Evolutionary conservation across 2,113 vertebrate species (phyloP), one percentile per base, ranked within the genome.

Genomic region (Stomatorhinus ivindoensis): DNA sequence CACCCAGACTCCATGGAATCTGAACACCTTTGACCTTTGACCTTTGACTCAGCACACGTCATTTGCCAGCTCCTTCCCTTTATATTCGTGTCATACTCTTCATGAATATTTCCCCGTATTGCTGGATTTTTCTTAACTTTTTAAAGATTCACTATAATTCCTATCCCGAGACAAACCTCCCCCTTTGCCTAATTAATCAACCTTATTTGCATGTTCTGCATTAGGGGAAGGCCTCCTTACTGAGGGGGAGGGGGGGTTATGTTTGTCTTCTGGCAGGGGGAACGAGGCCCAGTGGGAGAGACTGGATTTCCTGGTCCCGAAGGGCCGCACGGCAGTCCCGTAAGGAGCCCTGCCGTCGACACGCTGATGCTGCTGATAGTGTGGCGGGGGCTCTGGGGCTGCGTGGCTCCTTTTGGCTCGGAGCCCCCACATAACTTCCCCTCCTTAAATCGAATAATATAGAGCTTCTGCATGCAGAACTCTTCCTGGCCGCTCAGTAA

Each of bases 251-350:
- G 35, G 73, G 35, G 35, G 9, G 47, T 90, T 91, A 87, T 90
- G 89, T 93, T 91, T 93, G 91, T 92, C 53, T 58, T 86, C 73
- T 83, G 89, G 92, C 93, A 99, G 98, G 98, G 98, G 91, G 97
- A 97, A 89, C 96, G 98, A 94, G 98, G 98, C 88, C 98, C 98
- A 39, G 88, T 97, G 86, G 98, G 98, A 94, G 98, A 99, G 87
- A 97, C 95, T 90, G 98, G 98, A 89, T 99, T 99, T 93, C 98
- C 98, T 0, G 98, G 98, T 89, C 97, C 98, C 24, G 98, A 99
- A 95, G 98, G 98, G 89, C 97, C 97, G 24, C 92, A 95, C 88
- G 98, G 98, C 95, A 95, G 94, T 92, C 92, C 96, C 90, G 98
- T 99, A 96, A 97, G 97, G 93, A 55, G 31, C 15, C 15, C 27